A percentile compares a stretch with the other conserved stretches of the same genome.
phyloP scores from a whole-genome alignment of 2,888 invertebrate species.

The Ceraclea dissimilis region DNA sequence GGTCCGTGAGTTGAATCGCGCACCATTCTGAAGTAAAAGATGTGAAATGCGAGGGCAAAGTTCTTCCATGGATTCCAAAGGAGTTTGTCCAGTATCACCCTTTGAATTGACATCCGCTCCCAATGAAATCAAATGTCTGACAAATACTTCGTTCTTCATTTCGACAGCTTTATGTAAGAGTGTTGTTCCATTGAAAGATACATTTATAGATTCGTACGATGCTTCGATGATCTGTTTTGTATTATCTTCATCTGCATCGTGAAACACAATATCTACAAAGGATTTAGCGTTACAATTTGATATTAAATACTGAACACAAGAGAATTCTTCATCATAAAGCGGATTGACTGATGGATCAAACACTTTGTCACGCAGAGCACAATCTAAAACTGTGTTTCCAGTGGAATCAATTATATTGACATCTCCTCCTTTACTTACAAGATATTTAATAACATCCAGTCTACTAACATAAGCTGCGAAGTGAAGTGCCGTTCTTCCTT shows the following conservation, averaged over 20 bases:
- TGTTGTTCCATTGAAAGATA: not conserved
- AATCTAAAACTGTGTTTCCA: not conserved
- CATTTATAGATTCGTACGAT: not conserved
- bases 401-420: not conserved
- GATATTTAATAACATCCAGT: not conserved
- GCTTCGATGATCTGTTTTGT: not conserved
- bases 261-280: not conserved
- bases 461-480: not conserved
- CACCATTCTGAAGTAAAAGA: not conserved
- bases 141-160: not conserved
- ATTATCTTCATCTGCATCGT: not conserved
- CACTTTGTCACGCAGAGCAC: not conserved
- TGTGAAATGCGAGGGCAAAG: not conserved
- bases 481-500: not conserved
- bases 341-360: too few species aligned
- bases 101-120: not conserved
- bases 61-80: not conserved
- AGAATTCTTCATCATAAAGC: not conserved
- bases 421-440: not conserved
- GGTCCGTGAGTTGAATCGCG: not conserved
- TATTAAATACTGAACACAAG: not conserved
- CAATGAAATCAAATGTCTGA: not conserved
- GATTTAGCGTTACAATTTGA: not conserved
- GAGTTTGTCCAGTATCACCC: not conserved
- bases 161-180: not conserved